Evolutionary conservation across 2,113 vertebrate genomes (phyloP), one percentile per base, ranked within the genome.

Genomic region (Pygoscelis antarcticus): DNA sequence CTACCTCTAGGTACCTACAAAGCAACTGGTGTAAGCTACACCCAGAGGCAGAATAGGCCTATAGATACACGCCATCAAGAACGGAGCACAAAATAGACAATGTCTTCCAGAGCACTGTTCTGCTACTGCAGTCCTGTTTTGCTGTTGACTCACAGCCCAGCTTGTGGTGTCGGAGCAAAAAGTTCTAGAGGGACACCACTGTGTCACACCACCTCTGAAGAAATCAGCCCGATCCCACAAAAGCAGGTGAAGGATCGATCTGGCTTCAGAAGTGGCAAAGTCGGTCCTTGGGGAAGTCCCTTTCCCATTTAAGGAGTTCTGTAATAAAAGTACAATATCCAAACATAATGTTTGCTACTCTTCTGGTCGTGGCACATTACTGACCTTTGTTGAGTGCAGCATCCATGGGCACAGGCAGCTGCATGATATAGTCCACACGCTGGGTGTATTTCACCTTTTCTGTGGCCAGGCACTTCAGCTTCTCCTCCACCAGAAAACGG

Each of bases 381-480:
- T 90, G 80, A 99, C 99, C 99, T 98, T 99, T 99, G 98, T 99
- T 99, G 70, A 99, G 99, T 32, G 99, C 99, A 75, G 99, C 99
- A 54, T 99, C 99, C 99, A 99, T 99, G 90, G 99, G 99, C 78
- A 99, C 99, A 0, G 99, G 99, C 69, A 99, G 98, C 98, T 99
- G 99, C 93, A 99, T 98, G 11, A 99, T 99, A 83, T 99, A 99
- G 97, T 99, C 99, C 47, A 99, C 99, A 15, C 99, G 98, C 97
- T 99, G 99, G 5, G 99, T 99, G 79, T 99, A 99, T 97, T 99
- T 99, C 94, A 99, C 99, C 96, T 99, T 99, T 92, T 99, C 99
- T 16, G 99, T 99, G 74, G 99, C 99, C 98, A 99, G 98, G 98
- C 99, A 99, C 96, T 99, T 99, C 92, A 99, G 99, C 97, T 98